Evolutionary conservation across 2,797 vertebrate genomes (phyloP).

Genomic region (Takifugu ocellatus): DNA sequence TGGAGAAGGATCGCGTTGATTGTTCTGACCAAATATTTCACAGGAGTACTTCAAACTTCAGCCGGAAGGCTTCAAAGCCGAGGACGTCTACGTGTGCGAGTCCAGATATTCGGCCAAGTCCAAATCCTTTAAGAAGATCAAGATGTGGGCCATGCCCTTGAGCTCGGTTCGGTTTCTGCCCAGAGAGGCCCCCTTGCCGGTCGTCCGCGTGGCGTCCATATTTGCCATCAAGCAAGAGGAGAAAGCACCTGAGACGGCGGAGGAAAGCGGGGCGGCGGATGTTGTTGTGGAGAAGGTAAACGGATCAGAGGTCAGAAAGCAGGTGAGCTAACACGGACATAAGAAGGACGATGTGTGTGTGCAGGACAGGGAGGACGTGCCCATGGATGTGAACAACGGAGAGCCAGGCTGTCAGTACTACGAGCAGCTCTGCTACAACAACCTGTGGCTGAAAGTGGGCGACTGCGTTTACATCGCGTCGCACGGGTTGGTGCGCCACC

Average conservation of each 20-base stretch:
- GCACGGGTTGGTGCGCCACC: conserved; percentile 90
- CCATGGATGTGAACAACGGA: conserved; percentile 90
- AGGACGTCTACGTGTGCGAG: conserved; percentile 95
- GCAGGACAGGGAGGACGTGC: conserved; percentile 93
- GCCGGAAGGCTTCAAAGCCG: conserved; percentile 90
- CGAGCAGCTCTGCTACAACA: conserved; percentile 94
- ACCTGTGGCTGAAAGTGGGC: conserved; percentile 92
- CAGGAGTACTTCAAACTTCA: conserved; percentile 98
- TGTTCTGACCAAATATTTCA: conserved; percentile 6
- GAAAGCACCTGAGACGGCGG: conserved; percentile 79
- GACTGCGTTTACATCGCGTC: conserved; percentile 96
- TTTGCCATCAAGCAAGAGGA: conserved; percentile 91
- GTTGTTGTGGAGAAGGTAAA: conserved; percentile 87
- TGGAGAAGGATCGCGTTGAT: too few relatives aligned
- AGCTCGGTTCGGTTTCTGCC: conserved; percentile 91
- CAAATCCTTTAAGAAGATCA: conserved; percentile 99
- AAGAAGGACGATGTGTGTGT: conserved; percentile 23
- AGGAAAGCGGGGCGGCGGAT: conserved; percentile 82
- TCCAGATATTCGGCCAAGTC: conserved; percentile 97
- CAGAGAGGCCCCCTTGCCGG: conserved; percentile 89
- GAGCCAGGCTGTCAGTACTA: conserved; percentile 96
- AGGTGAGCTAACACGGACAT: neutral
- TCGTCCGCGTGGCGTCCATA: conserved; percentile 95
- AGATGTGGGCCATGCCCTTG: conserved; percentile 96
- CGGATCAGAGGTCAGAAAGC: too few relatives aligned